Conservation (phyloP, 2,888 invertebrate genomes). For the Mythimna pallens region DNA sequence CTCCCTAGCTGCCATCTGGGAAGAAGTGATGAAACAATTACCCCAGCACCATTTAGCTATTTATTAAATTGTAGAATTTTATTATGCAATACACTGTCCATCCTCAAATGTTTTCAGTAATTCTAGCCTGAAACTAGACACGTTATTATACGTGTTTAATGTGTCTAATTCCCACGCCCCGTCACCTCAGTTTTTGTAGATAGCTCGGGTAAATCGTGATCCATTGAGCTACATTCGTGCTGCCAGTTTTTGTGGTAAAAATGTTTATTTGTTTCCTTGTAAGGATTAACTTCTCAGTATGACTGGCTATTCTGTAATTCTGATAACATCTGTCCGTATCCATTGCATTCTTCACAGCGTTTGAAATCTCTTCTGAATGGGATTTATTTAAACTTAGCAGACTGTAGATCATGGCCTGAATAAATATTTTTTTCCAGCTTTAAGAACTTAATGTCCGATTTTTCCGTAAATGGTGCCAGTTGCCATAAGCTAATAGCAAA, state of each 20-base stretch:
- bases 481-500: no score
- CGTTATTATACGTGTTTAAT: not conserved
- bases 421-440: no score
- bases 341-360: not conserved
- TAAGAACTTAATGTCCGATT: no score
- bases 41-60: no score
- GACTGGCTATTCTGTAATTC: conserved; percentile 5
- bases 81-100: no score
- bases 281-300: not conserved
- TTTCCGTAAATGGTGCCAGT: no score
- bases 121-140: not conserved
- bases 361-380: no score
- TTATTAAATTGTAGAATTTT: no score
- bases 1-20: no score
- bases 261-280: conserved; percentile 42
- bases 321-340: not conserved
- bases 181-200: conserved; percentile 68
- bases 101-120: not conserved
- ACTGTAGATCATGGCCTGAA: no score
- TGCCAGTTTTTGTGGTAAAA: conserved; percentile 38
- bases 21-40: no score
- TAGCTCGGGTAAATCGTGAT: conserved; percentile 67
- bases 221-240: conserved; percentile 42
- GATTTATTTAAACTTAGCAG: no score
- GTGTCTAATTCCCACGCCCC: conserved; percentile 70